Evolutionary conservation across 1,140 invertebrate species (phyloP).

Genomic region (Drosophila erecta): DNA sequence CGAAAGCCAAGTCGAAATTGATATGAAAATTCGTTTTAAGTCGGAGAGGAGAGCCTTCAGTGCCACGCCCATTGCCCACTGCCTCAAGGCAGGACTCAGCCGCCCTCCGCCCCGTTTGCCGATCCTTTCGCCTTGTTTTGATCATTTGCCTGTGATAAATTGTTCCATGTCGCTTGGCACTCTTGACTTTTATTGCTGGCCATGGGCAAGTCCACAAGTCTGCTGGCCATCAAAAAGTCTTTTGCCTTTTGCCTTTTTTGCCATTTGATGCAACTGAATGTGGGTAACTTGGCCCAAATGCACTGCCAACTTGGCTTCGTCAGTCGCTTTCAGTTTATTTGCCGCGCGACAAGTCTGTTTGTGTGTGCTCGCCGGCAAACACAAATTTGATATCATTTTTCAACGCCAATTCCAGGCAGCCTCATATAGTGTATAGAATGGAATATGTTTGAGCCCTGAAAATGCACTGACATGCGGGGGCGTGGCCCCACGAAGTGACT

Average conservation of each 20-base stretch:
- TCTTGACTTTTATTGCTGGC: slow-evolving; percentile 79
- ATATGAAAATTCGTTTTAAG: slow-evolving; percentile 77
- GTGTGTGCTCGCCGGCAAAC: slow-evolving; percentile 24
- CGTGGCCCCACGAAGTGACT: slow-evolving; percentile 38
- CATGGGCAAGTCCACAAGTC: slow-evolving; percentile 60
- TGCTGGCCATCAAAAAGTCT: slow-evolving; percentile 62
- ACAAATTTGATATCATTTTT: slow-evolving; percentile 66
- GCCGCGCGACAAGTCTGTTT: slow-evolving; percentile 49
- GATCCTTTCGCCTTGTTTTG: slow-evolving; percentile 57
- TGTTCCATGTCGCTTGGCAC: slow-evolving; percentile 73
- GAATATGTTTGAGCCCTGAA: slow-evolving; percentile 23
- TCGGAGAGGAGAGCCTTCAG: slow-evolving; percentile 57
- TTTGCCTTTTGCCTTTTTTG: slow-evolving; percentile 22
- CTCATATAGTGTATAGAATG: slow-evolving; percentile 2
- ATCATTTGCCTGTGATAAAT: slow-evolving; percentile 81
- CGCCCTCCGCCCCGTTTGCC: background rate
- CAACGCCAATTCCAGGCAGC: slow-evolving; percentile 45
- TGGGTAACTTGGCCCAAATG: slow-evolving; percentile 58
- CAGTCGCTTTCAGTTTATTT: slow-evolving; percentile 47
- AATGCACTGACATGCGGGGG: slow-evolving; percentile 34
- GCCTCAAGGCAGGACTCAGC: slow-evolving; percentile 13
- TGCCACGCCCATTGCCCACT: slow-evolving; percentile 51
- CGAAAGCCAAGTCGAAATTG: slow-evolving; percentile 48
- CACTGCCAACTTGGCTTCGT: slow-evolving; percentile 15
- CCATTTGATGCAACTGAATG: slow-evolving; percentile 30